These are phyloP conservation scores for Drosophila sp. DNA, from an alignment of 1,140 invertebrate genomes.

Conservation along the genomic window DNA sequence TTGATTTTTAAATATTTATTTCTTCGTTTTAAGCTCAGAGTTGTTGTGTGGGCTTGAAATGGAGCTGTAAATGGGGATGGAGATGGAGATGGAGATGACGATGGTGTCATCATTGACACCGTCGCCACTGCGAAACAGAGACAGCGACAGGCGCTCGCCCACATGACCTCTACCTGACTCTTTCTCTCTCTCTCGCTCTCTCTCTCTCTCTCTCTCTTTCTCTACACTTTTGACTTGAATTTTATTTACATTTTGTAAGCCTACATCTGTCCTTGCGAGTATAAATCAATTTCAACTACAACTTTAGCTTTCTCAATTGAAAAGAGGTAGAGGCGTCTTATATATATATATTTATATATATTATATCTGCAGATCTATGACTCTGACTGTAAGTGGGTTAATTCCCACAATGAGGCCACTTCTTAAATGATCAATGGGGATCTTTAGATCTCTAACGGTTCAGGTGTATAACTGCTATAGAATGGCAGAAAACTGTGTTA, in stretches of 20 bases:
- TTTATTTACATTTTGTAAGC: constrained; percentile 17
- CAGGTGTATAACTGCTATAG: background rate
- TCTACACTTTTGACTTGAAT: too few relatives aligned
- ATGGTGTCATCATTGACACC: constrained; percentile 81
- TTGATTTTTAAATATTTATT: constrained; percentile 14
- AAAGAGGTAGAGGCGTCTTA: constrained; percentile 10
- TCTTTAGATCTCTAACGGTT: constrained; percentile 7
- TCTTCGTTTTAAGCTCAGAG: background rate
- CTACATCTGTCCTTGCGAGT: constrained; percentile 64
- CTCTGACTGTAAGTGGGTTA: background rate
- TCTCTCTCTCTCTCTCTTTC: background rate
- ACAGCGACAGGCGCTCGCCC: constrained; percentile 24
- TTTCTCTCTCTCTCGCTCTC: background rate
- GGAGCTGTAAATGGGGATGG: constrained; percentile 16
- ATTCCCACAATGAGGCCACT: background rate
- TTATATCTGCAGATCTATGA: background rate
- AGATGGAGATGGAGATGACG: constrained; percentile 14
- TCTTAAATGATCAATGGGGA: background rate
- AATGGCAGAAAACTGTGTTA: constrained; percentile 37
- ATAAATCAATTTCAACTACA: constrained; percentile 33
- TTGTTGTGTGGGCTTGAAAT: constrained; percentile 34
- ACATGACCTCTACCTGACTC: constrained; percentile 6
- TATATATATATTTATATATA: too few relatives aligned
- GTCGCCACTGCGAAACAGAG: background rate
- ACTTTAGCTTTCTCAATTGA: constrained; percentile 14